phyloP scores from a whole-genome alignment of 2,113 vertebrate species.

The Nannobrachium achirus region DNA sequence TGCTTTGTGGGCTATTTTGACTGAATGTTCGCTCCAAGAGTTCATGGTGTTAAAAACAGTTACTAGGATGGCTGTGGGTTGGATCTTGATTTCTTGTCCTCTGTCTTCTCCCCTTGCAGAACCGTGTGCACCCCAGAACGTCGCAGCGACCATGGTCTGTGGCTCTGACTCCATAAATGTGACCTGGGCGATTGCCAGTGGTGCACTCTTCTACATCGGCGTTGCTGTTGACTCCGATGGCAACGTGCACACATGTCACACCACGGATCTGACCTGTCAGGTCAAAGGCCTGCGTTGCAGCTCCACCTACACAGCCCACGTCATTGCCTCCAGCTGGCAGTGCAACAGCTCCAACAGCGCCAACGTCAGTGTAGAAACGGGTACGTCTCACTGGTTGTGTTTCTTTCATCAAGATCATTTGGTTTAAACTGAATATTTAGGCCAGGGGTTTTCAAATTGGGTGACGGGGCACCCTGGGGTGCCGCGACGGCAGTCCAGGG shows the following conservation, averaged over 20 bases:
- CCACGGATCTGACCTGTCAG: constrained; percentile 49
- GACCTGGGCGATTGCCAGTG: constrained; percentile 59
- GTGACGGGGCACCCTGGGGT: too few relatives aligned
- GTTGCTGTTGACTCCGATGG: constrained; percentile 54
- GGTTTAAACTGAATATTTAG: too few relatives aligned
- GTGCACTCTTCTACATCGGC: constrained; percentile 69
- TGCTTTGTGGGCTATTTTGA: too few relatives aligned
- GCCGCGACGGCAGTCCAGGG: too few relatives aligned
- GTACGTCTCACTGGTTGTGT: constrained; percentile 50
- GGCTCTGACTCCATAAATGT: constrained; percentile 58
- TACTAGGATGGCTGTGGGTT: neutral
- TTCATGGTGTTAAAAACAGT: too few relatives aligned
- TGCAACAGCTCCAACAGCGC: constrained; percentile 80
- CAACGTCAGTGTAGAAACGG: constrained; percentile 69
- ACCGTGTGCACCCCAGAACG: constrained; percentile 72
- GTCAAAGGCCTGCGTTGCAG: constrained; percentile 73
- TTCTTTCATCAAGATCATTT: neutral
- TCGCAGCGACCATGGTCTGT: constrained; percentile 69
- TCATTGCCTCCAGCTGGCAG: constrained; percentile 69
- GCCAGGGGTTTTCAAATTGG: too few relatives aligned
- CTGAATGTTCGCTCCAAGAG: too few relatives aligned
- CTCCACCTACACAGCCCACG: constrained; percentile 65
- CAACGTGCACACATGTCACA: constrained; percentile 56
- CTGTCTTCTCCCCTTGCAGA: constrained; percentile 52
- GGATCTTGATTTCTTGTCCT: neutral